These are phyloP conservation scores for Caenorhabditis imperialis DNA, from an alignment of 2,888 invertebrate species.

Conservation along the genomic window DNA sequence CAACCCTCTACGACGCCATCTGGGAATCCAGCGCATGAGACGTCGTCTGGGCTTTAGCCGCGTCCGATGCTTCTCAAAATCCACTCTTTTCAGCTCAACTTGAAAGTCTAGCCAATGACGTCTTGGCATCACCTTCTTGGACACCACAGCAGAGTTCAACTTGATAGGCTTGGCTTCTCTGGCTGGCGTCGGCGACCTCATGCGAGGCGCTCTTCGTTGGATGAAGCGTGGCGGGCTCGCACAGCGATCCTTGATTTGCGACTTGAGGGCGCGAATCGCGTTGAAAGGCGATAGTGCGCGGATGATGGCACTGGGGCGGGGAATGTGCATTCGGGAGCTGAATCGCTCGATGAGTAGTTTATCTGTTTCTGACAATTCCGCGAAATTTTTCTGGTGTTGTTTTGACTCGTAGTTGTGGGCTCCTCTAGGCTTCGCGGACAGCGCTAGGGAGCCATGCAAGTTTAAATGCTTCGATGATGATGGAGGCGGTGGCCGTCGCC, in stretches of 20 bases:
- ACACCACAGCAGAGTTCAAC: constrained; percentile 21
- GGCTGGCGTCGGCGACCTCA: constrained; percentile 40
- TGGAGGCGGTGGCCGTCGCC: constrained; percentile 45
- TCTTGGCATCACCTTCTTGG: constrained; percentile 41
- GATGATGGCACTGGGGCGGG: constrained; percentile 61
- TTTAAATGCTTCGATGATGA: constrained; percentile 59
- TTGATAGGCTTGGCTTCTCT: constrained; percentile 38
- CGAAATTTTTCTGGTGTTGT: constrained; percentile 49
- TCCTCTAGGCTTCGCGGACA: constrained; percentile 69
- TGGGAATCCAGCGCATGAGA: constrained; percentile 60
- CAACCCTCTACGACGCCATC: constrained; percentile 58
- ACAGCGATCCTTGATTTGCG: constrained; percentile 48
- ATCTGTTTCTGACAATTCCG: constrained; percentile 67
- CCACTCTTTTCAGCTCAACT: constrained; percentile 56
- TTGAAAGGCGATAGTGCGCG: constrained; percentile 60
- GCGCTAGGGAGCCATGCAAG: constrained; percentile 68
- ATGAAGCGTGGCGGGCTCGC: constrained; percentile 52
- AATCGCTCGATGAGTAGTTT: constrained; percentile 67
- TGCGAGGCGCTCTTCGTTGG: constrained; percentile 29
- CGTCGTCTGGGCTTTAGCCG: constrained; percentile 54
- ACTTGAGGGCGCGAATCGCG: constrained; percentile 47
- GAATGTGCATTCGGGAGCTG: constrained; percentile 66
- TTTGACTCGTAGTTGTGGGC: constrained; percentile 56
- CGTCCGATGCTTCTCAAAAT: constrained; percentile 47
- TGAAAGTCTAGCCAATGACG: constrained; percentile 55